A percentile compares a stretch with the other conserved stretches of the same genome.
Evolutionary conservation across 2,888 invertebrate species (phyloP).

Genomic region (Zonitis immaculata): DNA sequence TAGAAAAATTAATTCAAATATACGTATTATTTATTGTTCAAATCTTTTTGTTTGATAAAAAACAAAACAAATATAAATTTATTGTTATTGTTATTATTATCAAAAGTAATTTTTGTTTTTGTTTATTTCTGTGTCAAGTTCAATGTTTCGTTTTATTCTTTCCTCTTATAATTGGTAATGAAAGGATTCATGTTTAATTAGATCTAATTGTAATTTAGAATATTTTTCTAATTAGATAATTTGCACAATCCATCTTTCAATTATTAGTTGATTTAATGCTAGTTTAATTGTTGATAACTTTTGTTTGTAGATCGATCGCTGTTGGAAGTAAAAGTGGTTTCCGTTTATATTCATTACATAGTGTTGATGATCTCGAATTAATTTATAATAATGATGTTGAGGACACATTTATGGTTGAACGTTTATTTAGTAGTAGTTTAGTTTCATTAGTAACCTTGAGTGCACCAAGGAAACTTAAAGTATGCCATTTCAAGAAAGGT

Average conservation of each 20-base stretch:
- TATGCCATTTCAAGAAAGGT: slow-evolving; percentile 96
- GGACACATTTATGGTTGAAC: slow-evolving; percentile 88
- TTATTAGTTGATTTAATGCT: too few relatives aligned
- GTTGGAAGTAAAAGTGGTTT: slow-evolving; percentile 91
- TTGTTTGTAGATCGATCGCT: slow-evolving; percentile 79
- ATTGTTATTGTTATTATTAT: not conserved
- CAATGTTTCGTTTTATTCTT: not conserved
- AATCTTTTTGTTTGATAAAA: too few relatives aligned
- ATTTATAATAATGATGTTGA: slow-evolving; percentile 83
- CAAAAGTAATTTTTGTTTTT: not conserved
- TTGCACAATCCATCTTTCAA: too few relatives aligned
- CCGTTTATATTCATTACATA: slow-evolving; percentile 78
- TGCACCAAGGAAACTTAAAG: slow-evolving; percentile 86
- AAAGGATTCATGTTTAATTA: too few relatives aligned
- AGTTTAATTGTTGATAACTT: too few relatives aligned
- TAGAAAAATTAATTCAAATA: too few relatives aligned
- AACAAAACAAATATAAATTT: too few relatives aligned
- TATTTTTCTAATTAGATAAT: too few relatives aligned
- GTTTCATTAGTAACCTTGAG: slow-evolving; percentile 91
- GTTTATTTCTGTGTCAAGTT: not conserved
- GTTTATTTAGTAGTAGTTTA: slow-evolving; percentile 94
- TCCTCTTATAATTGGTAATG: too few relatives aligned
- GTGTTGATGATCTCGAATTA: slow-evolving; percentile 80
- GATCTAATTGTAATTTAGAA: too few relatives aligned
- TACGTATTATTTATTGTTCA: too few relatives aligned